Evolutionary conservation across 2,797 vertebrate genomes (phyloP).

Genomic region (Gallinago nigripennis): DNA sequence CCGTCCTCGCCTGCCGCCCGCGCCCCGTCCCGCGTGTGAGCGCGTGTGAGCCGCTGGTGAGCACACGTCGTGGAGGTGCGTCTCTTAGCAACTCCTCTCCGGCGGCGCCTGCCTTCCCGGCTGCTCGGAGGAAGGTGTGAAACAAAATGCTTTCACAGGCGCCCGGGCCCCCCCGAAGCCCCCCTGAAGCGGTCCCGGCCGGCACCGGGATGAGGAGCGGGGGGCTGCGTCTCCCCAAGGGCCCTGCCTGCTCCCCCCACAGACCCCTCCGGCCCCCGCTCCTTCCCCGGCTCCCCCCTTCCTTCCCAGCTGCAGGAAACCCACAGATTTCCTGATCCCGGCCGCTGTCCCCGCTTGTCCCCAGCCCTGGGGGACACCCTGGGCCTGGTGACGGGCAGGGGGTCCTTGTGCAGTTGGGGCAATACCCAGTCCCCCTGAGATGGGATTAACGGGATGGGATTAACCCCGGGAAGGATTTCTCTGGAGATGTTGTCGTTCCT

Average conservation of each 20-base stretch:
- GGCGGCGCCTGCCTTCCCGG: not conserved
- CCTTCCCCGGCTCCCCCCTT: not conserved
- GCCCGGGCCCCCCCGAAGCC: not conserved
- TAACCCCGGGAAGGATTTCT: not conserved
- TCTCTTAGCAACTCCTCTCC: conserved; percentile 51
- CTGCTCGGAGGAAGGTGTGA: not conserved
- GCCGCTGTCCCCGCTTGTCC: not conserved
- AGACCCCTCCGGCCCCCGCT: not conserved
- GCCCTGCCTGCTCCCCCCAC: not conserved
- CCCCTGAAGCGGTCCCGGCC: rapidly evolving
- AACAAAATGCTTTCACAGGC: not conserved
- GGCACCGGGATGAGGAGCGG: rapidly evolving
- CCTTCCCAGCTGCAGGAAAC: not conserved
- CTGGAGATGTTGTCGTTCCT: not conserved
- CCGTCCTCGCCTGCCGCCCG: not conserved
- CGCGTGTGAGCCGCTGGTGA: not conserved
- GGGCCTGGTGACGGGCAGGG: rapidly evolving
- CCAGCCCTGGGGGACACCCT: not conserved
- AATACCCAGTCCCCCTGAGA: not conserved
- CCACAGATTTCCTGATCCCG: not conserved
- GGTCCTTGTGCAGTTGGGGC: not conserved
- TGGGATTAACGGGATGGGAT: not conserved
- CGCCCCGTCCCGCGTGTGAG: not conserved
- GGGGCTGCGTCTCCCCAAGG: rapidly evolving
- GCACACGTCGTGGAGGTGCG: not conserved